Conservation (phyloP, 1,140 invertebrate genomes). For the Archegozetes longisetosus region DNA sequence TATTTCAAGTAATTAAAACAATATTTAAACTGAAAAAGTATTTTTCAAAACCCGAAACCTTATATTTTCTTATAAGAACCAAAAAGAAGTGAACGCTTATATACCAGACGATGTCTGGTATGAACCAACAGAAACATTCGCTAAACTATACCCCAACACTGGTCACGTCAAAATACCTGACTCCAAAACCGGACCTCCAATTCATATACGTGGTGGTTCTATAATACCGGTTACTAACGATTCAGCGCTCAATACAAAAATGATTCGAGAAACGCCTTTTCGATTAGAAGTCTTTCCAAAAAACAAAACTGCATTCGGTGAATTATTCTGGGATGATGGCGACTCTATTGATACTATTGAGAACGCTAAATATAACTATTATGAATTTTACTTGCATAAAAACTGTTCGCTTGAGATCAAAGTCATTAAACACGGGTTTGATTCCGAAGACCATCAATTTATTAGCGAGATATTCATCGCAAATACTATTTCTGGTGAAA, state of each 20-base stretch:
- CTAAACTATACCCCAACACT: not conserved
- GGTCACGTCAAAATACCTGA: not conserved
- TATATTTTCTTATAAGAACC: not conserved
- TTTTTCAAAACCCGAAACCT: not conserved
- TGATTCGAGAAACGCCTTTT: slow-evolving; percentile 28
- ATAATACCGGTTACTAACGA: not conserved
- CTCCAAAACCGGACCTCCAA: not conserved
- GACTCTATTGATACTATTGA: slow-evolving; percentile 28
- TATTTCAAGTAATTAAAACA: slow-evolving; percentile 8
- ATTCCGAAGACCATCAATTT: too few relatives aligned
- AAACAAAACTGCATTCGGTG: slow-evolving; percentile 37
- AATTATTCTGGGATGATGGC: slow-evolving; percentile 59
- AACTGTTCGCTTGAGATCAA: too few relatives aligned
- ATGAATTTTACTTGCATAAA: not conserved
- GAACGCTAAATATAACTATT: slow-evolving; percentile 6
- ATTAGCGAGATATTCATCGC: too few relatives aligned
- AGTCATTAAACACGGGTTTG: too few relatives aligned
- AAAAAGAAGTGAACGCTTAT: not conserved
- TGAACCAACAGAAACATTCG: not conserved
- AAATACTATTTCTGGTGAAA: too few relatives aligned
- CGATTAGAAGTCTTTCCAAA: slow-evolving; percentile 43
- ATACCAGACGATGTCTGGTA: not conserved
- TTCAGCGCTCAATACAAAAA: not conserved
- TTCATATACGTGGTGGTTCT: not conserved
- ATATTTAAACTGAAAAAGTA: not conserved